Evolutionary conservation across 2,797 vertebrate genomes (phyloP).

Genomic region (Rhynchonycteris naso): DNA sequence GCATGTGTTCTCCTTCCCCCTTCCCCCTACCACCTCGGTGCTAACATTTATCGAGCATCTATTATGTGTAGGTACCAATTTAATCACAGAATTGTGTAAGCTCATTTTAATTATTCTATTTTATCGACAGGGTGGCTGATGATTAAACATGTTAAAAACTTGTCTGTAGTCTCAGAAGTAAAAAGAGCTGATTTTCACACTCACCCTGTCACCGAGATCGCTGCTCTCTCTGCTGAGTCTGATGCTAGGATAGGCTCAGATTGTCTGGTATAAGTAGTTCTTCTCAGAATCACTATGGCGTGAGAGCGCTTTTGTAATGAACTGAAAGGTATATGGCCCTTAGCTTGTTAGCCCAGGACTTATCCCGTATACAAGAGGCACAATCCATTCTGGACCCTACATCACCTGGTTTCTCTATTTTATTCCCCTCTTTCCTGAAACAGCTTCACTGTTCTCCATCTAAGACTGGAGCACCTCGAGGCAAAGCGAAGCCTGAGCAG

Average conservation of each 20-base stretch:
- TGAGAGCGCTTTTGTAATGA: neutral
- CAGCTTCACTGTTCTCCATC: neutral
- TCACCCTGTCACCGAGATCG: neutral
- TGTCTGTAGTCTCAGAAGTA: neutral
- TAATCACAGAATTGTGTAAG: neutral
- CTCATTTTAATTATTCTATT: neutral
- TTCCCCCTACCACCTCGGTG: neutral
- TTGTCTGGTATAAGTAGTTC: neutral
- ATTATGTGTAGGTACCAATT: neutral
- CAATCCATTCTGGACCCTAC: neutral
- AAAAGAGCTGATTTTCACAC: neutral
- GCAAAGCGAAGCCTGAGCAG: neutral
- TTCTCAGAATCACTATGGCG: neutral
- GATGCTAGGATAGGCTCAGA: neutral
- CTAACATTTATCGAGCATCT: slow-evolving; percentile 28
- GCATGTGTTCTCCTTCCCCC: neutral
- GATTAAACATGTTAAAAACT: neutral
- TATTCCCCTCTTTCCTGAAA: neutral
- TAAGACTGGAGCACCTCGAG: neutral
- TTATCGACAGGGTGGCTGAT: neutral
- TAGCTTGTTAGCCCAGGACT: neutral
- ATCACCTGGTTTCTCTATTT: neutral
- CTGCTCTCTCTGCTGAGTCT: neutral
- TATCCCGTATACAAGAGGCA: neutral
- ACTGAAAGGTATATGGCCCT: neutral